Percentiles rank a stretch among this genome's conserved stretches.
Evolutionary conservation across 2,113 vertebrate species (phyloP).

Genomic region (Poecilia latipinna): DNA sequence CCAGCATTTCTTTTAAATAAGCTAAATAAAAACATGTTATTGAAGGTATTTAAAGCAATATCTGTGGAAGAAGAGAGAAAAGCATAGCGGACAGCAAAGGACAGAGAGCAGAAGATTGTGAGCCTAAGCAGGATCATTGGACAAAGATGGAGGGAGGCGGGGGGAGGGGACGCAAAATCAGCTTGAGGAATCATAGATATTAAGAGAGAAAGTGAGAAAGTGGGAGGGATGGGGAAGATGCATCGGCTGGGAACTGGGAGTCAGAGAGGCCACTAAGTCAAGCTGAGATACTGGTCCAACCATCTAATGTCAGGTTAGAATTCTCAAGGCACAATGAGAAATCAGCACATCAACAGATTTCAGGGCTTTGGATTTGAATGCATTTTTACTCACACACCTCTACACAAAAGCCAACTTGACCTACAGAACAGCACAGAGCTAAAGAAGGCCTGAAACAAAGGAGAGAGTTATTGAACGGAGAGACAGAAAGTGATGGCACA

Average conservation of each 20-base stretch:
- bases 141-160: conserved; percentile 56
- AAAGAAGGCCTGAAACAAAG: conserved; percentile 82
- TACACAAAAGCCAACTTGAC: conserved; percentile 85
- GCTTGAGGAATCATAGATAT: conserved; percentile 46
- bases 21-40: conserved; percentile 84
- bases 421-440: conserved; percentile 79
- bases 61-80: conserved; percentile 66
- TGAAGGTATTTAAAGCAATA: conserved; percentile 71
- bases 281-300: conserved; percentile 54
- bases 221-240: conserved; percentile 30
- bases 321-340: conserved; percentile 90
- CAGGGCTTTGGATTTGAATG: conserved; percentile 98
- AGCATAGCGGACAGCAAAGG: conserved; percentile 79
- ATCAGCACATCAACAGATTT: conserved; percentile 84
- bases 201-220: conserved; percentile 33
- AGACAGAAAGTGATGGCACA: conserved; percentile 61
- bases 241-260: conserved; percentile 57
- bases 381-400: conserved; percentile 99
- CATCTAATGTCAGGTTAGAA: conserved; percentile 71
- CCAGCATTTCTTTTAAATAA: conserved; percentile 89
- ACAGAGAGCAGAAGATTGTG: conserved; percentile 39
- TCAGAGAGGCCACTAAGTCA: conserved; percentile 55
- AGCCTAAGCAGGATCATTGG: conserved; percentile 55
- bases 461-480: conserved; percentile 78
- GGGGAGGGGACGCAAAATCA: conserved; percentile 13